Evolutionary conservation across 1,140 invertebrate species (phyloP).

Genomic region (Charaxes varanes): DNA sequence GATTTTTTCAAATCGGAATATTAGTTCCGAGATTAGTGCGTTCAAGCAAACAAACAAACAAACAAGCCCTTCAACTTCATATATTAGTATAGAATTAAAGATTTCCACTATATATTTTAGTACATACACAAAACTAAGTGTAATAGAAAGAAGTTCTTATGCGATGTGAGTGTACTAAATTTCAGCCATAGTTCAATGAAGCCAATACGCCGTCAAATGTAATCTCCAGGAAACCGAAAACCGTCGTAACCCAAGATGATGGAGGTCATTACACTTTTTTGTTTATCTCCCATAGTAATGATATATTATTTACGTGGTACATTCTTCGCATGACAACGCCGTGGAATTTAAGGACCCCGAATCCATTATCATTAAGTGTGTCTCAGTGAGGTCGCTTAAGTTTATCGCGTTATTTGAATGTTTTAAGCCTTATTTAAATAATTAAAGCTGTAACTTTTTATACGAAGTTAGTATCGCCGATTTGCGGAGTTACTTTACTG

Average conservation of each 20-base stretch:
- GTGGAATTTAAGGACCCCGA: conserved; percentile 34
- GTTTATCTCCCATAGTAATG: conserved; percentile 47
- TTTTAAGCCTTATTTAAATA: conserved; percentile 25
- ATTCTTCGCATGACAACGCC: conserved; percentile 49
- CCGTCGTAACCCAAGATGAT: conserved; percentile 25
- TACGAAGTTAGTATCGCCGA: conserved; percentile 13
- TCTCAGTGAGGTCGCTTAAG: conserved; percentile 12
- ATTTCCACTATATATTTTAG: too few species aligned
- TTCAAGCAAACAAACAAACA: too few species aligned
- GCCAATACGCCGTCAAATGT: conserved; percentile 18
- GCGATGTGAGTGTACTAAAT: conserved; percentile 14
- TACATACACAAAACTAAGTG: too few species aligned
- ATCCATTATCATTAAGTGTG: conserved; percentile 48
- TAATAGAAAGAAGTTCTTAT: too few species aligned
- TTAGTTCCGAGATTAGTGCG: too few species aligned
- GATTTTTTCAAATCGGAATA: too few species aligned
- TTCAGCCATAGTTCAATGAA: conserved; percentile 17
- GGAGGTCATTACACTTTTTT: conserved; percentile 44
- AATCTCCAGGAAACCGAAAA: conserved; percentile 27
- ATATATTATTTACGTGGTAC: conserved; percentile 57
- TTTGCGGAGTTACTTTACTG: conserved; percentile 6
- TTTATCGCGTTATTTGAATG: conserved; percentile 19
- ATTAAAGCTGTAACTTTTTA: conserved; percentile 20
- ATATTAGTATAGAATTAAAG: too few species aligned
- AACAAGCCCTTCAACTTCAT: too few species aligned